Conservation (phyloP, 2,888 invertebrate species). For the Platerodrilus igneus region DNA sequence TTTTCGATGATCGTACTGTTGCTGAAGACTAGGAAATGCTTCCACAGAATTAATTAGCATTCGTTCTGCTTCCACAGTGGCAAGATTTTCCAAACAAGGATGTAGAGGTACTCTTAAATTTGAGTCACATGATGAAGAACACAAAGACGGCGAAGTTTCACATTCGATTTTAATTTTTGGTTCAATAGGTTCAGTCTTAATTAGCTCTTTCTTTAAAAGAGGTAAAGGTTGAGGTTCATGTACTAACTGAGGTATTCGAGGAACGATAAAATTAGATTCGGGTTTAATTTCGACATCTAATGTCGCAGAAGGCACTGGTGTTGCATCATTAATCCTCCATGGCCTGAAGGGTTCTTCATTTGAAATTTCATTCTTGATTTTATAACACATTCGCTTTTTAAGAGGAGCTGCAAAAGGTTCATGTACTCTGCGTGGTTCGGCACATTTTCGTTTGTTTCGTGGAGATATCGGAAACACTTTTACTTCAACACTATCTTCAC, state of each 20-base stretch:
- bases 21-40: slow-evolving; percentile 35
- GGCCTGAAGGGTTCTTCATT: slow-evolving; percentile 55
- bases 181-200: slow-evolving; percentile 14
- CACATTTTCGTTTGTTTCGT: slow-evolving; percentile 63
- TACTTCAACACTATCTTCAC: slow-evolving; percentile 63
- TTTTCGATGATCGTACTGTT: slow-evolving; percentile 38
- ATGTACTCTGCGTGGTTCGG: slow-evolving; percentile 61
- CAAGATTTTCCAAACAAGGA: slow-evolving; percentile 32
- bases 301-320: neutral
- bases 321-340: slow-evolving; percentile 52
- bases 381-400: slow-evolving; percentile 66
- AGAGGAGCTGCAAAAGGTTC: slow-evolving; percentile 54
- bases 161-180: slow-evolving; percentile 17
- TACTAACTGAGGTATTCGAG: slow-evolving; percentile 4
- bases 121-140: slow-evolving; percentile 32
- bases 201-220: slow-evolving; percentile 13
- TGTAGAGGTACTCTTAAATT: slow-evolving; percentile 40
- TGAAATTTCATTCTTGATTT: slow-evolving; percentile 38
- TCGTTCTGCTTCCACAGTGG: slow-evolving; percentile 37
- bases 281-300: slow-evolving; percentile 2
- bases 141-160: slow-evolving; percentile 28
- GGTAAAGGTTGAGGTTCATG: too few species aligned
- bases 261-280: slow-evolving; percentile 15
- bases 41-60: slow-evolving; percentile 37
- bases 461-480: slow-evolving; percentile 57